A percentile compares a stretch with the other conserved stretches of the same genome.
Conservation (phyloP, 2,797 vertebrate species). For the Acanthurus leucopareius region DNA sequence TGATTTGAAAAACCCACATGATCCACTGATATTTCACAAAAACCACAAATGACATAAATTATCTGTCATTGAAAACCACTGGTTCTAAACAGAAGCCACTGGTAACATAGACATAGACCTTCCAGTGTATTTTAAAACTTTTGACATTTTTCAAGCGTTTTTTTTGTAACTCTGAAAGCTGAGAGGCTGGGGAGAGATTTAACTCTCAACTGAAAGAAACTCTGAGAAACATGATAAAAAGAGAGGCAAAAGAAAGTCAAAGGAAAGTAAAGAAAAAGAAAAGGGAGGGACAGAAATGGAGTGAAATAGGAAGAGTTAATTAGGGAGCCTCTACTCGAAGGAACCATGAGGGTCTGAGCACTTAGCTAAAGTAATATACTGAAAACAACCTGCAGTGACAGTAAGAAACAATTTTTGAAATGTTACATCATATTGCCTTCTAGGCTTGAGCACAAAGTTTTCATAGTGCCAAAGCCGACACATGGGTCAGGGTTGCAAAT, state of each 20-base stretch:
- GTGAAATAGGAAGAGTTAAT: conserved; percentile 52
- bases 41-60: not conserved
- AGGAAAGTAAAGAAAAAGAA: conserved; percentile 15
- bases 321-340: conserved; percentile 43
- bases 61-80: conserved; percentile 13
- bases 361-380: conserved; percentile 50
- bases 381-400: conserved; percentile 58
- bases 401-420: conserved; percentile 50
- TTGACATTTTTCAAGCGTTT: conserved; percentile 39
- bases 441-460: conserved; percentile 39
- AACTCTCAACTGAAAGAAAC: conserved; percentile 43
- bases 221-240: conserved; percentile 27
- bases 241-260: not conserved
- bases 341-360: conserved; percentile 42
- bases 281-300: conserved; percentile 27
- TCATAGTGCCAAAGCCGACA: conserved; percentile 18
- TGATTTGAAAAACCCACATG: no score
- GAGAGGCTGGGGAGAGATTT: conserved; percentile 32
- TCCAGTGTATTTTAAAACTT: conserved; percentile 34
- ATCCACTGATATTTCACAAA: not conserved
- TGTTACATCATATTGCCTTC: conserved; percentile 65
- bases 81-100: conserved; percentile 31
- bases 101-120: conserved; percentile 28
- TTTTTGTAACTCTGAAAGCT: conserved; percentile 41
- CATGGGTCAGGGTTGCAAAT: conserved; percentile 48